phyloP scores from a whole-genome alignment of 2,113 vertebrate species.

The Pampusana beccarii region DNA sequence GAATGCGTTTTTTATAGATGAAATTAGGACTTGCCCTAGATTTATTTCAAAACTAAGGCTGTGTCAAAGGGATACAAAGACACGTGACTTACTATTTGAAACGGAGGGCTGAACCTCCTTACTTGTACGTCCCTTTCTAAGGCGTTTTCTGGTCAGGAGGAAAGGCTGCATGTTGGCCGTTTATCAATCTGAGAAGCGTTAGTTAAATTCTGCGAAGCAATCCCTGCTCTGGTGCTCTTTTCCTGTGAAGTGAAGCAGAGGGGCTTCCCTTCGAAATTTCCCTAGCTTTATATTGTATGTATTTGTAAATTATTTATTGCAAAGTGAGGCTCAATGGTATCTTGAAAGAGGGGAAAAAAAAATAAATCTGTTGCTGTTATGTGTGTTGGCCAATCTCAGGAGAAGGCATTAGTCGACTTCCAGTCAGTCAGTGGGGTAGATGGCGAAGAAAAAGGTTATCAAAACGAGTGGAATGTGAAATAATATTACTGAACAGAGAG shows the following conservation, averaged over 20 bases:
- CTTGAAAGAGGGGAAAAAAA: not conserved
- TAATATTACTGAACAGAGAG: conserved; percentile 74
- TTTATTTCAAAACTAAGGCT: conserved; percentile 2
- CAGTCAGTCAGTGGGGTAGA: not conserved
- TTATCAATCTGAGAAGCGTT: not conserved
- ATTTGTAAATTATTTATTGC: conserved; percentile 29
- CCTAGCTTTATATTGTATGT: not conserved
- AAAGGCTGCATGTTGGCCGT: not conserved
- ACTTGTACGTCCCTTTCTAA: not conserved
- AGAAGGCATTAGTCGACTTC: not conserved
- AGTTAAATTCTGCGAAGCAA: not conserved
- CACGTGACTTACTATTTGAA: not conserved
- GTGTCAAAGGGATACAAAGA: not conserved
- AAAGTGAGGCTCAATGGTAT: not conserved
- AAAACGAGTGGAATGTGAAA: conserved; percentile 73
- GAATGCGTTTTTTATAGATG: not conserved
- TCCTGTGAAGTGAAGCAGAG: not conserved
- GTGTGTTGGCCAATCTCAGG: not conserved
- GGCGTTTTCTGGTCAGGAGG: not conserved
- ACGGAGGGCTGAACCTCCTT: not conserved
- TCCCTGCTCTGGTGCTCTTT: not conserved
- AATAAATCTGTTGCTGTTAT: not conserved
- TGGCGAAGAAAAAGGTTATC: conserved; percentile 74
- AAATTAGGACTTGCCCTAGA: conserved; percentile 47
- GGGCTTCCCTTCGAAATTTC: not conserved